These are phyloP conservation scores for Pseudopleuronectes americanus DNA, from an alignment of 2,797 vertebrate species.

Conservation along the genomic window DNA sequence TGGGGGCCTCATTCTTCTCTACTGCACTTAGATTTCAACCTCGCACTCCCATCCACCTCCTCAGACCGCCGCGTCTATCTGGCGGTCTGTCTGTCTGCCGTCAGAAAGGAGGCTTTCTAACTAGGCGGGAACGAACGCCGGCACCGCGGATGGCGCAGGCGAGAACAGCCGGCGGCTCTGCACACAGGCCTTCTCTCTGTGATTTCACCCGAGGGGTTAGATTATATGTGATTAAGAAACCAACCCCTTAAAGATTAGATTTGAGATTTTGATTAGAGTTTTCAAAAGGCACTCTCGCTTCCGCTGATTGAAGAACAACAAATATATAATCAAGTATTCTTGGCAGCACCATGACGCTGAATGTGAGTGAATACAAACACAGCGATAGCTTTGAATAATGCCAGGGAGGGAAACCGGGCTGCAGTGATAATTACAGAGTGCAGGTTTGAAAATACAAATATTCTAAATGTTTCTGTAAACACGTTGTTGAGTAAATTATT, in stretches of 20 bases:
- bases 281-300: slow-evolving; percentile 54
- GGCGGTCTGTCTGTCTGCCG: slow-evolving; percentile 33
- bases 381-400: neutral
- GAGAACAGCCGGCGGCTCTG: slow-evolving; percentile 39
- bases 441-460: neutral
- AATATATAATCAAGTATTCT: neutral
- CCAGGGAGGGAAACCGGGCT: no score
- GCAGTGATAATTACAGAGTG: neutral
- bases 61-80: slow-evolving; percentile 38
- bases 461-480: no score
- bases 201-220: neutral
- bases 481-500: no score
- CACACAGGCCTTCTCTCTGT: neutral
- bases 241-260: slow-evolving; percentile 23
- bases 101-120: slow-evolving; percentile 40
- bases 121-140: slow-evolving; percentile 35
- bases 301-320: slow-evolving; percentile 36
- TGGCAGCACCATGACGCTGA: neutral
- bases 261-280: slow-evolving; percentile 42
- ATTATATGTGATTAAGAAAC: slow-evolving; percentile 40
- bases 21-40: slow-evolving; percentile 50
- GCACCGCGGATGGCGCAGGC: slow-evolving; percentile 19
- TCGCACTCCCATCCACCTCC: slow-evolving; percentile 54
- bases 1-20: slow-evolving; percentile 66
- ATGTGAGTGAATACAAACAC: neutral